These are phyloP conservation scores for Hylaeus anthracinus DNA, from an alignment of 1,140 invertebrate genomes.

Conservation along the genomic window DNA sequence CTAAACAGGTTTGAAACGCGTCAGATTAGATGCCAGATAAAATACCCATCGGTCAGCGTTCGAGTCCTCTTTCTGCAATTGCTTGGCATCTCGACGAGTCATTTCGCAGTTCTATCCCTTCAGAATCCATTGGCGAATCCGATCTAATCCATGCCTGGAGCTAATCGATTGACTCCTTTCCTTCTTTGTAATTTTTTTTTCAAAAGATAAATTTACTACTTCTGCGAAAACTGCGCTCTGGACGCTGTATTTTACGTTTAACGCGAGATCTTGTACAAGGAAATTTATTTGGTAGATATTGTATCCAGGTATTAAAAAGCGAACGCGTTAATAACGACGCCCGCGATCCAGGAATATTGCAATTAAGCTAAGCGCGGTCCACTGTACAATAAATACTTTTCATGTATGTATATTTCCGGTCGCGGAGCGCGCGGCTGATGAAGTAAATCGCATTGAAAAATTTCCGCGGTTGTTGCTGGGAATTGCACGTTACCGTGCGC, in stretches of 20 bases:
- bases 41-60: constrained; percentile 43
- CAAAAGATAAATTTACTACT: too few species aligned
- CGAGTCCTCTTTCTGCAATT: constrained; percentile 31
- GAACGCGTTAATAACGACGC: constrained; percentile 13
- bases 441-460: constrained; percentile 33
- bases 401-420: constrained; percentile 33
- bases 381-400: neutral
- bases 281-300: neutral
- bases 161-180: too few species aligned
- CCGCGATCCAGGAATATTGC: constrained; percentile 22
- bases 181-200: too few species aligned
- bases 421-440: neutral
- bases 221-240: neutral
- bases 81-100: constrained; percentile 30
- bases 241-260: neutral
- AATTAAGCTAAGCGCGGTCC: constrained; percentile 23
- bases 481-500: constrained; percentile 3
- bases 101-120: too few species aligned
- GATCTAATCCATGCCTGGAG: too few species aligned
- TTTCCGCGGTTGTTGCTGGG: neutral
- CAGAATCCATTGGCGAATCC: too few species aligned
- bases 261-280: neutral
- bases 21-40: constrained; percentile 61
- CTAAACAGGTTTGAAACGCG: constrained; percentile 59
- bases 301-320: constrained; percentile 6